Percentiles rank a stretch among this genome's conserved stretches.
These are phyloP conservation scores for Tupiocoris notatus DNA, from an alignment of 2,888 invertebrate genomes.

Conservation along the genomic window DNA sequence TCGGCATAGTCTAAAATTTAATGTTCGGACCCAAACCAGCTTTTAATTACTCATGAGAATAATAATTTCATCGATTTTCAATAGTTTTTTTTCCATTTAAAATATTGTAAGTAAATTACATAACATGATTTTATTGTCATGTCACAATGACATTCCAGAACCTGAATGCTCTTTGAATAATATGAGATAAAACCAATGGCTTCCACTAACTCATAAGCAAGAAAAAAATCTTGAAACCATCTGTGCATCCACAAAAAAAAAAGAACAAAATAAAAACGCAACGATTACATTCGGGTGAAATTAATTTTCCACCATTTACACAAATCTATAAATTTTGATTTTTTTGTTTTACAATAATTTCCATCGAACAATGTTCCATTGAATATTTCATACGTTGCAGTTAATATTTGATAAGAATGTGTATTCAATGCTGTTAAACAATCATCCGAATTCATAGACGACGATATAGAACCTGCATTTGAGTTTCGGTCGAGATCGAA, in stretches of 20 bases:
- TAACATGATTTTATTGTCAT: constrained; percentile 47
- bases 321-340: neutral
- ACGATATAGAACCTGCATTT: neutral
- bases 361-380: neutral
- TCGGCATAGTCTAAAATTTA: constrained; percentile 32
- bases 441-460: neutral
- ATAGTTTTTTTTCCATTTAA: constrained; percentile 9
- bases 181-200: constrained; percentile 32
- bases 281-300: too few relatives aligned
- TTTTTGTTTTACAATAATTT: neutral
- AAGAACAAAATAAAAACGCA: neutral
- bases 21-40: constrained; percentile 52
- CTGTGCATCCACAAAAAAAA: neutral
- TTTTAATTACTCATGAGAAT: constrained; percentile 33
- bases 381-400: neutral
- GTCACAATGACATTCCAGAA: constrained; percentile 48
- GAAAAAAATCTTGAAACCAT: too few relatives aligned
- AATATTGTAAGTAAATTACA: constrained; percentile 20
- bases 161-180: constrained; percentile 46
- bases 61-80: neutral
- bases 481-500: too few relatives aligned
- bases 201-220: neutral
- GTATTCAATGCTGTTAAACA: neutral
- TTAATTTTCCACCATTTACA: neutral
- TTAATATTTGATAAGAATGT: neutral